phyloP scores from a whole-genome alignment of 2,797 vertebrate genomes.

The Chiroxiphia lanceolata region DNA sequence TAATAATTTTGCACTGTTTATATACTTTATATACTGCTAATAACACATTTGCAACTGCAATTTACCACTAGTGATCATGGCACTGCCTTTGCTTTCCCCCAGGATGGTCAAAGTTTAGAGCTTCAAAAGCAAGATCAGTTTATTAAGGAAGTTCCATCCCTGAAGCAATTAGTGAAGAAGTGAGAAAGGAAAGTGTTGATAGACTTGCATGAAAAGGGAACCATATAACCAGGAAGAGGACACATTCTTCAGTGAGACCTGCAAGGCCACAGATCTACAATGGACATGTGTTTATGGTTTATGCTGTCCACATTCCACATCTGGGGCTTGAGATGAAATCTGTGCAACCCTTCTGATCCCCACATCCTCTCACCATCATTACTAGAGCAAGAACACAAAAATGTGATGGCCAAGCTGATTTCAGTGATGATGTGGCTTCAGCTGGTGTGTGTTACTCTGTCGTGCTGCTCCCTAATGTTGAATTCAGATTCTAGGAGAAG shows the following conservation, averaged over 20 bases:
- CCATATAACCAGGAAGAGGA: not conserved
- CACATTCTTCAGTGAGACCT: not conserved
- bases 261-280: not conserved
- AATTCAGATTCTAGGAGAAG: not conserved
- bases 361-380: not conserved
- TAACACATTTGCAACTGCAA: not conserved
- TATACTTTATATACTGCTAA: not conserved
- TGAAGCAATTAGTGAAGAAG: not conserved
- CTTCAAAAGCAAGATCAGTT: not conserved
- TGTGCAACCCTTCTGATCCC: not conserved
- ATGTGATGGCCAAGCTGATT: not conserved
- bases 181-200: not conserved
- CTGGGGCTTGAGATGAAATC: not conserved
- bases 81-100: not conserved
- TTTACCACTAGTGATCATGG: not conserved
- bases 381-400: not conserved
- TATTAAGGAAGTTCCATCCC: accelerated
- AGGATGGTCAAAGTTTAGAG: not conserved
- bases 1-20: not conserved
- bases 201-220: not conserved
- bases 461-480: accelerated
- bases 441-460: accelerated
- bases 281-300: accelerated
- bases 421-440: not conserved
- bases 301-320: not conserved